phyloP scores from a whole-genome alignment of 2,113 vertebrate species.

The Channa argus region DNA sequence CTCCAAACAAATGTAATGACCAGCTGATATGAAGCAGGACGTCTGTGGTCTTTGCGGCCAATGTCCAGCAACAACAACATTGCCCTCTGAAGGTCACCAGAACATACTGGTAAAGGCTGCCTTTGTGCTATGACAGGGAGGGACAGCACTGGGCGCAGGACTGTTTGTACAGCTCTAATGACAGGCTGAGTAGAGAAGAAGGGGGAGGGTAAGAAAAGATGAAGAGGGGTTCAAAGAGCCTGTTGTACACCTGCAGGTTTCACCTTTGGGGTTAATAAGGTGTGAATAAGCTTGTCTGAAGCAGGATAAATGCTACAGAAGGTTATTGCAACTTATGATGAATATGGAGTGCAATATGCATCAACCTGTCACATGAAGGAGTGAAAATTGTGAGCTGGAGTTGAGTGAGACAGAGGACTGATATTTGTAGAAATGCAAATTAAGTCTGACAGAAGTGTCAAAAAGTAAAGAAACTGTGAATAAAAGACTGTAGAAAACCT shows the following conservation, averaged over 20 bases:
- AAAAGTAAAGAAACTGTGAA: no score
- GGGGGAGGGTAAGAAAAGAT: conserved; percentile 37
- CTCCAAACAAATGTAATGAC: conserved; percentile 50
- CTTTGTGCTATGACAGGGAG: conserved; percentile 67
- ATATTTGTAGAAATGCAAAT: not conserved
- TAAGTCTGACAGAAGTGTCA: no score
- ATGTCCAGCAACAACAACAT: conserved; percentile 77
- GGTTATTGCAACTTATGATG: not conserved
- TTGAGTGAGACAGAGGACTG: not conserved
- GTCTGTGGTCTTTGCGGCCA: conserved; percentile 41
- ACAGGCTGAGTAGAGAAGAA: conserved; percentile 9
- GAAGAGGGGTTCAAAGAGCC: conserved; percentile 45
- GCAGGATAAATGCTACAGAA: conserved; percentile 19
- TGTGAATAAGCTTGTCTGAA: conserved; percentile 55
- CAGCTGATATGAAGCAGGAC: conserved; percentile 35
- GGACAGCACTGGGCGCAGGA: conserved; percentile 31
- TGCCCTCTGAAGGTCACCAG: conserved; percentile 82
- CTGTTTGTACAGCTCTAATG: conserved; percentile 69
- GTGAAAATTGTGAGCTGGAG: not conserved
- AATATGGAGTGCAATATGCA: not conserved
- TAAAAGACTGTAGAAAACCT: no score
- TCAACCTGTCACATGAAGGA: conserved; percentile 18
- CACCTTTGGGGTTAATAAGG: conserved; percentile 71
- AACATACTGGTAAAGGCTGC: conserved; percentile 78
- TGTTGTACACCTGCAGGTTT: conserved; percentile 62